Conservation (phyloP, 2,797 vertebrate genomes). For the Paratrypauchen microcephalus region DNA sequence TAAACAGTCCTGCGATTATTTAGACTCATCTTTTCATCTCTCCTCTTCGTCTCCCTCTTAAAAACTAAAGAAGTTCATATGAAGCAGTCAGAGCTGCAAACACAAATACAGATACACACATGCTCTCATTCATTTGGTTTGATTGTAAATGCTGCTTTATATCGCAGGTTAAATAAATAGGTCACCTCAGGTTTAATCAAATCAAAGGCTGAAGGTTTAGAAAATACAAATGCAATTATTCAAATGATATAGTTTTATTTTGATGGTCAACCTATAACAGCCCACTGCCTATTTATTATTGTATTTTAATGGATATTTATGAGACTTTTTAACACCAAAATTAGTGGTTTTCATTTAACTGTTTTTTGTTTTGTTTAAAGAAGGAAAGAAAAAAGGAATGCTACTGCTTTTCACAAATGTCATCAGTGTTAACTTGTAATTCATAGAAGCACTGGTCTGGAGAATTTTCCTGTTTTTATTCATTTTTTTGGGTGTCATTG, state of each 20-base stretch:
- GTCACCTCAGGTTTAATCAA: background rate
- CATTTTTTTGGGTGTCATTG: no score
- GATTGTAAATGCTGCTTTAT: background rate
- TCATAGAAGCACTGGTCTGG: no score
- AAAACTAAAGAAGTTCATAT: slow-evolving; percentile 72
- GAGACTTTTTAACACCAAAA: no score
- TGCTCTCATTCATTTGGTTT: background rate
- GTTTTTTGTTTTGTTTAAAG: no score
- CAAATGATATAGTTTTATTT: background rate
- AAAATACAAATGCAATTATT: background rate
- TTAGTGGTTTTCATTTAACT: no score
- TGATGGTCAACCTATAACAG: background rate
- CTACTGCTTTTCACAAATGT: no score
- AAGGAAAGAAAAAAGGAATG: no score
- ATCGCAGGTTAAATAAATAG: background rate
- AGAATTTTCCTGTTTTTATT: no score
- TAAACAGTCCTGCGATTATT: background rate
- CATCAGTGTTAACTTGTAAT: no score
- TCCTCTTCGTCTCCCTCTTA: slow-evolving; percentile 53
- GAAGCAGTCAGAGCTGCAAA: slow-evolving; percentile 30
- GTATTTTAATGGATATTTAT: no score
- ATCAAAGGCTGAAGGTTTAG: background rate
- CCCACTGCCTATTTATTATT: no score
- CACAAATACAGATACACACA: slow-evolving; percentile 5
- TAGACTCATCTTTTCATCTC: slow-evolving; percentile 1